Conservation (phyloP, 1,140 invertebrate species). For the Drosophila prosaltans region DNA sequence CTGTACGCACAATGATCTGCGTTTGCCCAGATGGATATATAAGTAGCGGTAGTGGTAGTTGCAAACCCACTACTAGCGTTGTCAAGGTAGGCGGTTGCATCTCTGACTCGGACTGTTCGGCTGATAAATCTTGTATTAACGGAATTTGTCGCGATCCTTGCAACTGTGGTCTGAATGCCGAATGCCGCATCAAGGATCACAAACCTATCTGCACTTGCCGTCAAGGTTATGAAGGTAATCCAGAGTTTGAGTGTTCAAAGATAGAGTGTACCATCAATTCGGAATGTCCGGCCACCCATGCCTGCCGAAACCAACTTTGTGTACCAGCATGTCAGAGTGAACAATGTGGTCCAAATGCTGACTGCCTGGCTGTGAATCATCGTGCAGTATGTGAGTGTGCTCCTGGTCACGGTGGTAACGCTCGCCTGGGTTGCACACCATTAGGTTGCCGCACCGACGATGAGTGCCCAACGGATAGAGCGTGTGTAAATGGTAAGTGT, state of each 20-base stretch:
- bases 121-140: conserved; percentile 90
- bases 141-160: conserved; percentile 92
- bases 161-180: conserved; percentile 90
- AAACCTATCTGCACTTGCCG: conserved; percentile 93
- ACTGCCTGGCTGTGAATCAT: conserved; percentile 91
- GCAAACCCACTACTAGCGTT: conserved; percentile 88
- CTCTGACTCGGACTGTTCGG: conserved; percentile 89
- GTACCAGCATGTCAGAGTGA: conserved; percentile 89
- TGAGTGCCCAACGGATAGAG: conserved; percentile 89
- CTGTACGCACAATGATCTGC: conserved; percentile 94
- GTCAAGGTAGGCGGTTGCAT: conserved; percentile 88
- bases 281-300: conserved; percentile 90
- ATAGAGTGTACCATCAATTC: conserved; percentile 89
- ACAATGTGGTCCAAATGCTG: conserved; percentile 88
- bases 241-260: conserved; percentile 89
- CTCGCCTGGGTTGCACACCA: conserved; percentile 88
- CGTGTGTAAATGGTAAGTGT: conserved; percentile 92
- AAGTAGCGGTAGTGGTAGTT: conserved; percentile 91
- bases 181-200: conserved; percentile 91
- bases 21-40: conserved; percentile 94
- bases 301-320: conserved; percentile 91
- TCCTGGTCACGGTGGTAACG: conserved; percentile 91
- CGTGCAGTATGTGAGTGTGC: conserved; percentile 90
- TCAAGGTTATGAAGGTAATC: conserved; percentile 91
- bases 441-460: conserved; percentile 90